These are phyloP conservation scores for Nerophis ophidion DNA, from an alignment of 2,113 vertebrate species.

Conservation along the genomic window DNA sequence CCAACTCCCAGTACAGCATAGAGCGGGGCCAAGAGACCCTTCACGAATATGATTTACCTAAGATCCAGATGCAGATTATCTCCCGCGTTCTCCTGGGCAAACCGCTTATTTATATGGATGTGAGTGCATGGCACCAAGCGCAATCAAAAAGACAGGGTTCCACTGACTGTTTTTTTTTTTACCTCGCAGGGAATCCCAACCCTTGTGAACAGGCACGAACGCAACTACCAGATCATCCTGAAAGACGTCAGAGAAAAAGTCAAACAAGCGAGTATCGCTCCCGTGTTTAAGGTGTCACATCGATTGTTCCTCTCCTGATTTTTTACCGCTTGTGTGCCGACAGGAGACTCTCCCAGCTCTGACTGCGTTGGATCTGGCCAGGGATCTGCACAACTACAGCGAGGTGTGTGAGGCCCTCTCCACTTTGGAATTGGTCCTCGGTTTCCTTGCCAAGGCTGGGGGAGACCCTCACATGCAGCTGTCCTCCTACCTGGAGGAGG, in stretches of 20 bases:
- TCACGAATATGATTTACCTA: constrained; percentile 82
- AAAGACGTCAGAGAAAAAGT: constrained; percentile 77
- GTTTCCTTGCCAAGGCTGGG: constrained; percentile 86
- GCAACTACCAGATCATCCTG: constrained; percentile 86
- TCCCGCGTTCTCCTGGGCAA: constrained; percentile 87
- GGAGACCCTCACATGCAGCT: constrained; percentile 74
- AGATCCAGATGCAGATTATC: constrained; percentile 86
- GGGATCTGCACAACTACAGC: constrained; percentile 84
- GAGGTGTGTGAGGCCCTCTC: constrained; percentile 88
- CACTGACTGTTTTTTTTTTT: neutral
- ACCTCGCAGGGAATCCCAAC: constrained; percentile 84
- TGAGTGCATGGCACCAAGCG: constrained; percentile 42
- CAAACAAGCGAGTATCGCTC: constrained; percentile 72
- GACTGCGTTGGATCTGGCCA: constrained; percentile 64
- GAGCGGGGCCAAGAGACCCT: constrained; percentile 78
- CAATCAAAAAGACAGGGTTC: neutral
- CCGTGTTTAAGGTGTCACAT: neutral
- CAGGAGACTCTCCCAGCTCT: constrained; percentile 77
- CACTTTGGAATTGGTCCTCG: constrained; percentile 77
- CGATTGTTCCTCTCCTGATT: neutral
- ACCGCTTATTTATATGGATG: constrained; percentile 78
- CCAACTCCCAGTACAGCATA: constrained; percentile 90
- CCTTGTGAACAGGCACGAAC: constrained; percentile 79
- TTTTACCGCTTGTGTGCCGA: constrained; percentile 4
- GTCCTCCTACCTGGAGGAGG: constrained; percentile 73